A percentile compares a stretch with the other conserved stretches of the same genome.
Conservation (phyloP, 1,140 invertebrate genomes). For the Pseudomyrmex gracilis region DNA sequence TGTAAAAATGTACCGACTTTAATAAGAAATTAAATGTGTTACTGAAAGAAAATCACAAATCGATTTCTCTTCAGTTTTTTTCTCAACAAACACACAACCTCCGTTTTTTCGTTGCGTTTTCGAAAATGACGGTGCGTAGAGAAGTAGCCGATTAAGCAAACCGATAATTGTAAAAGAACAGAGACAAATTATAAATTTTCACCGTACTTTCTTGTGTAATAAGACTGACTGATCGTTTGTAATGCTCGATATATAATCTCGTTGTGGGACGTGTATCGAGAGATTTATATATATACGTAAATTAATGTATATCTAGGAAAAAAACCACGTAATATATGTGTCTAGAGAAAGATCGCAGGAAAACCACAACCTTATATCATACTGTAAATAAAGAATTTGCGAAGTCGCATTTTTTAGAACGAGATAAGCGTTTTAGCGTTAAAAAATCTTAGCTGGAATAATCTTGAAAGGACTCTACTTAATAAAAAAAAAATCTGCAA, state of each 20-base stretch:
- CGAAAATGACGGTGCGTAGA: constrained; percentile 63
- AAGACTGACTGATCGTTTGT: constrained; percentile 75
- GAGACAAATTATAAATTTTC: constrained; percentile 70
- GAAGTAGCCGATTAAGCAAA: constrained; percentile 61
- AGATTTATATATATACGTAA: constrained; percentile 70
- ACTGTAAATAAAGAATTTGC: constrained; percentile 73
- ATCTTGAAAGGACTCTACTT: constrained; percentile 65
- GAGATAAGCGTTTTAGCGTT: constrained; percentile 69
- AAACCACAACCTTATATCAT: constrained; percentile 67
- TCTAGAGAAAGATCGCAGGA: constrained; percentile 64
- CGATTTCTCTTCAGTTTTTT: constrained; percentile 67
- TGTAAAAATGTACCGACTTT: constrained; percentile 81
- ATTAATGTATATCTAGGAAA: constrained; percentile 69
- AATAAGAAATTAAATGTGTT: constrained; percentile 81
- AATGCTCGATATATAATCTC: constrained; percentile 72
- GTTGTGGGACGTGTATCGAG: constrained; percentile 66
- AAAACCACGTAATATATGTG: constrained; percentile 54
- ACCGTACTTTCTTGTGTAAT: constrained; percentile 74
- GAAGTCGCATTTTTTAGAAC: constrained; percentile 72
- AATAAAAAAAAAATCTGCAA: not conserved
- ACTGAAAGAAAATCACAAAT: constrained; percentile 72
- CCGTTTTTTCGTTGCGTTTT: constrained; percentile 61
- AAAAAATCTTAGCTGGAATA: constrained; percentile 73
- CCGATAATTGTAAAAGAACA: constrained; percentile 69
- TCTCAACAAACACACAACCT: constrained; percentile 69